These are phyloP conservation scores for Eupithecia centaureata DNA, from an alignment of 2,888 invertebrate genomes.

Conservation along the genomic window DNA sequence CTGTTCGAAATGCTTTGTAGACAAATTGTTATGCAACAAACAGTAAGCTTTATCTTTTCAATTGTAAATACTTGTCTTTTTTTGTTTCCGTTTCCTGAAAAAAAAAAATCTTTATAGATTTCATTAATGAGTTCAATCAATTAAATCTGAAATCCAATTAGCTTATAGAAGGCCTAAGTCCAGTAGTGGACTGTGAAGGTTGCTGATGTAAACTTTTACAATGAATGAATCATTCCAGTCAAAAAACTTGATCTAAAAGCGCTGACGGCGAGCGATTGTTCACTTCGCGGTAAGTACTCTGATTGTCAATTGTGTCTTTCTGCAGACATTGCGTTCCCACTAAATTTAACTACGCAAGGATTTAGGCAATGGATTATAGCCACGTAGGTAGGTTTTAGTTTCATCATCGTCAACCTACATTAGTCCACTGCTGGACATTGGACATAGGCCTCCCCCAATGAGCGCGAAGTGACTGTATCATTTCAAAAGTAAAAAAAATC, in stretches of 20 bases:
- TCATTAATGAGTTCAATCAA: too few relatives aligned
- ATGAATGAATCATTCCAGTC: not conserved
- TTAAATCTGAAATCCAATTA: not conserved
- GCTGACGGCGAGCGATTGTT: conserved; percentile 24
- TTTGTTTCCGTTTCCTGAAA: too few relatives aligned
- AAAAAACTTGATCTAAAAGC: conserved; percentile 7
- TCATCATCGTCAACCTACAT: too few relatives aligned
- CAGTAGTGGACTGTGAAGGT: not conserved
- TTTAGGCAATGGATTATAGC: conserved; percentile 2
- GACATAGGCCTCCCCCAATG: too few relatives aligned
- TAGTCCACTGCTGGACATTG: too few relatives aligned
- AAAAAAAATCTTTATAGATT: too few relatives aligned
- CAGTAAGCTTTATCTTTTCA: too few relatives aligned
- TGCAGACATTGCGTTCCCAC: conserved; percentile 25
- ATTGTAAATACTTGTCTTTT: too few relatives aligned
- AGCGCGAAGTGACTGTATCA: too few relatives aligned
- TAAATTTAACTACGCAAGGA: conserved; percentile 25
- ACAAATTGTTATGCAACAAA: too few relatives aligned
- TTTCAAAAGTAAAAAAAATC: too few relatives aligned
- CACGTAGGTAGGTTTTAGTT: not conserved
- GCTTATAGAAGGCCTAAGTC: not conserved
- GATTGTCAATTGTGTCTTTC: conserved; percentile 26
- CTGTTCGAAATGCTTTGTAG: too few relatives aligned
- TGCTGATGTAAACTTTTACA: not conserved
- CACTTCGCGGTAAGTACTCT: conserved; percentile 20